A percentile compares a stretch with the other conserved stretches of the same genome.
Conservation (phyloP, 2,888 invertebrate species). For the Serripes groenlandicus region DNA sequence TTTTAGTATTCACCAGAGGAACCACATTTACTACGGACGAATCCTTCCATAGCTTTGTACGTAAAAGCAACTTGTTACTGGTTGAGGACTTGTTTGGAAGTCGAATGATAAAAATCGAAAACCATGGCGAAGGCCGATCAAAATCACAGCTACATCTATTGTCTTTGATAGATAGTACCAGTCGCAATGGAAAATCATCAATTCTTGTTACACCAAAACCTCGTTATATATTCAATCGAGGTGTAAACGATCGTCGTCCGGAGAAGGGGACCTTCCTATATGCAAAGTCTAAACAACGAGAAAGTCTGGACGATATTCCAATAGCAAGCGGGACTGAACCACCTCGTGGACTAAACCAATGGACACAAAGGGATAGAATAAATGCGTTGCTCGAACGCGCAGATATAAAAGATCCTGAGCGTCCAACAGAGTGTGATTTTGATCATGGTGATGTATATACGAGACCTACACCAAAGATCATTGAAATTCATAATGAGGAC, state of each 20-base stretch:
- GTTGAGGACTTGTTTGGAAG: neutral
- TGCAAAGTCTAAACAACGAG: neutral
- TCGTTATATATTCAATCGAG: neutral
- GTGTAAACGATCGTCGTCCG: neutral
- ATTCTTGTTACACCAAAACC: neutral
- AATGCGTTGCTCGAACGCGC: neutral
- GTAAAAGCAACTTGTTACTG: neutral
- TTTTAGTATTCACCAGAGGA: conserved; percentile 3
- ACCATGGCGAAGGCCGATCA: neutral
- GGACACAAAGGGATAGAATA: neutral
- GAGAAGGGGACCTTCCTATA: neutral
- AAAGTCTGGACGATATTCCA: neutral
- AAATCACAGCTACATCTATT: conserved; percentile 1
- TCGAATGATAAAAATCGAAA: neutral
- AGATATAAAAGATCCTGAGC: neutral
- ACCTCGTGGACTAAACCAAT: neutral
- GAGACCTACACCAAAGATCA: neutral
- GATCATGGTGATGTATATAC: neutral
- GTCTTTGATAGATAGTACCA: neutral
- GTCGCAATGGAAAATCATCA: neutral
- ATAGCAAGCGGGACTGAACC: neutral
- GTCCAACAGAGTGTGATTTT: neutral
- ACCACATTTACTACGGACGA: neutral
- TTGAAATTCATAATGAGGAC: neutral
- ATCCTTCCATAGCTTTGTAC: neutral